Evolutionary conservation across 1,140 invertebrate genomes (phyloP), one percentile per base, ranked within the genome.

Genomic region (Colletes latitarsis): DNA sequence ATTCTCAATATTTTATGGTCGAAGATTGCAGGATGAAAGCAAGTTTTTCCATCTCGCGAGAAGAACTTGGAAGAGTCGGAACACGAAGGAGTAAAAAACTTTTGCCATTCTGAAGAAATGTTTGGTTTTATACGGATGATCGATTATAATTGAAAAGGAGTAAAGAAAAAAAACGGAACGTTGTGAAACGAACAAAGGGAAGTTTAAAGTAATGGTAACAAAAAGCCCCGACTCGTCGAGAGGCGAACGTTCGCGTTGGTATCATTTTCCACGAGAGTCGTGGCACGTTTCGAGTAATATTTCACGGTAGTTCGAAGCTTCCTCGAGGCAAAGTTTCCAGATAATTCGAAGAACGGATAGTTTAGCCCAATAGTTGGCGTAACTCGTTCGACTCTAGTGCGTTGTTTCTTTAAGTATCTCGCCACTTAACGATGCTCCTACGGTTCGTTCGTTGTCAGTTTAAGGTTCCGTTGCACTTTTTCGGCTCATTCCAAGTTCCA

Each of bases 291-390:
- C 63, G 9, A 63, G 58, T 52, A 62, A 73, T 39, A 30, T 64
- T 49, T 74, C 15, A 4, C 46, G 53, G 72, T 62, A 53, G 46
- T 74, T 52, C 41, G 8, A 46, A 64, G 60, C 72, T 75, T 14
- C 30, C 72, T 19, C 46, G 60, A 14, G n/a, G 39, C 60, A 15
- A 75, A 64, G 60, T 64, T 75, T 52, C n/a, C 17, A 43, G n/a
- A 52, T 49, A 21, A 67, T 43, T 14, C 46, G 64, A 14, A 19
- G n/a, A 67, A 19, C 10, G 43, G 6, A 19, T 17, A 21, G 3
- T 62, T 15, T 10, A 10, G n/a, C 21, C 63, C n/a, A 43, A 6
- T 6, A n/a, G 64, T 21, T 49, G 17, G 5, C n/a, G 41, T 10
- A 49, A 49, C 64, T 15, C 10, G 15, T 3, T 5, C 3, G 8